Evolutionary conservation across 2,797 vertebrate species (phyloP).

Genomic region (Myotis myotis): DNA sequence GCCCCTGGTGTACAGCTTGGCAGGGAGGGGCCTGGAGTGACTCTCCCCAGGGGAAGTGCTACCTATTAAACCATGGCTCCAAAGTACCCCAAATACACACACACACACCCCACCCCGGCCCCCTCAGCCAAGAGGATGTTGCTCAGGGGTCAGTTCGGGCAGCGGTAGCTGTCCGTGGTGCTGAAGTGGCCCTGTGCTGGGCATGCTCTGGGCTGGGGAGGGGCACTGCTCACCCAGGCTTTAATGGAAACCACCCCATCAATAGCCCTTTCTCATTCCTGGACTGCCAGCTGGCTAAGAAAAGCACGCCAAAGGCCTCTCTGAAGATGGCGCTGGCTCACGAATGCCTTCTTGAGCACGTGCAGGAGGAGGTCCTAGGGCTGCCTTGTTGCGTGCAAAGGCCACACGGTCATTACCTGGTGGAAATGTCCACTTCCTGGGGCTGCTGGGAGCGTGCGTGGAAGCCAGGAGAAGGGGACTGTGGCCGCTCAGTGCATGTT

Average conservation of each 20-base stretch:
- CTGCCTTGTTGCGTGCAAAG: not conserved
- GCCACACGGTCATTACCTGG: not conserved
- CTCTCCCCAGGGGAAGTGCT: not conserved
- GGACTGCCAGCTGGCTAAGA: not conserved
- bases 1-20: not conserved
- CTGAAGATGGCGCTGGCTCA: not conserved
- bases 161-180: constrained; percentile 62
- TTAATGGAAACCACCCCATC: not conserved
- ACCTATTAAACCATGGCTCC: not conserved
- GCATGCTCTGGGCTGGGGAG: too few relatives aligned
- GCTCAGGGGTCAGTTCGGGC: rapidly evolving
- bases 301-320: not conserved
- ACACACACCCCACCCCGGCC: too few relatives aligned
- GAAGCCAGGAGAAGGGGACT: not conserved
- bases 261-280: not conserved
- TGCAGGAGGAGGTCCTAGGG: not conserved
- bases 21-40: not conserved
- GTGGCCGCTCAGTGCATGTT: rapidly evolving
- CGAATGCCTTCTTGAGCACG: not conserved
- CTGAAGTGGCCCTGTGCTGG: not conserved
- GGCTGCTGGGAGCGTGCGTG: rapidly evolving
- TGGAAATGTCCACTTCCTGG: rapidly evolving
- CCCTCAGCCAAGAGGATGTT: rapidly evolving
- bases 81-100: not conserved
- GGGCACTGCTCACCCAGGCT: not conserved